phyloP scores from a whole-genome alignment of 2,797 vertebrate species.

The Sebastes trivittatus region DNA sequence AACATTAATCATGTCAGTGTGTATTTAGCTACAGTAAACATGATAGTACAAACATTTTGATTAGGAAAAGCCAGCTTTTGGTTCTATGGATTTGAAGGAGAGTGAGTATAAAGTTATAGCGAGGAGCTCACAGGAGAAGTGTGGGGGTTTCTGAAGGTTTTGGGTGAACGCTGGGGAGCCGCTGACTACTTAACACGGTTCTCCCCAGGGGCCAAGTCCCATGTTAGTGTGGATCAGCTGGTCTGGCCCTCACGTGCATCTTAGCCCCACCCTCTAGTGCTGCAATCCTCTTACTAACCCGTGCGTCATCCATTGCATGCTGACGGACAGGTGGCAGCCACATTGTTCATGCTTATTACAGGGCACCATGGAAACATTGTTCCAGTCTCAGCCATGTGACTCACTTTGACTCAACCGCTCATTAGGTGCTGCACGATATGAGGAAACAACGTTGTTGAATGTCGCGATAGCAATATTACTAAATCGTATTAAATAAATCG shows the following conservation, averaged over 20 bases:
- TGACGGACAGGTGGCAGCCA: constrained; percentile 58
- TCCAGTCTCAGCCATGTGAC: constrained; percentile 27
- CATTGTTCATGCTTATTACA: constrained; percentile 33
- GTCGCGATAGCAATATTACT: background rate
- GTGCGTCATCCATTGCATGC: constrained; percentile 21
- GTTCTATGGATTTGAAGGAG: background rate
- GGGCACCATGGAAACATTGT: constrained; percentile 9
- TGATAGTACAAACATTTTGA: background rate
- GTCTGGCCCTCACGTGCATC: constrained; percentile 38
- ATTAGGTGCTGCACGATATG: background rate
- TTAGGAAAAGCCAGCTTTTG: background rate
- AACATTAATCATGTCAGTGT: constrained; percentile 1
- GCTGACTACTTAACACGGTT: constrained; percentile 15
- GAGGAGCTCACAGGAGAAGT: background rate
- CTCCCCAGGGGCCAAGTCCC: background rate
- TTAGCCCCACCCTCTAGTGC: constrained; percentile 9
- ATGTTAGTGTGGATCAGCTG: constrained; percentile 52
- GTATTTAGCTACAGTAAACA: constrained; percentile 2
- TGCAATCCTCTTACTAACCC: constrained; percentile 71
- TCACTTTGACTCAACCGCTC: constrained; percentile 19
- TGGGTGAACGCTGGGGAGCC: constrained; percentile 21
- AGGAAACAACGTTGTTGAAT: background rate
- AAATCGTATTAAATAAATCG: background rate
- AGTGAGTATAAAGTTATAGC: background rate
- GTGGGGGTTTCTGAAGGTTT: constrained; percentile 2